Evolutionary conservation across 2,888 invertebrate genomes (phyloP).

Genomic region (Ochropleura plecta): DNA sequence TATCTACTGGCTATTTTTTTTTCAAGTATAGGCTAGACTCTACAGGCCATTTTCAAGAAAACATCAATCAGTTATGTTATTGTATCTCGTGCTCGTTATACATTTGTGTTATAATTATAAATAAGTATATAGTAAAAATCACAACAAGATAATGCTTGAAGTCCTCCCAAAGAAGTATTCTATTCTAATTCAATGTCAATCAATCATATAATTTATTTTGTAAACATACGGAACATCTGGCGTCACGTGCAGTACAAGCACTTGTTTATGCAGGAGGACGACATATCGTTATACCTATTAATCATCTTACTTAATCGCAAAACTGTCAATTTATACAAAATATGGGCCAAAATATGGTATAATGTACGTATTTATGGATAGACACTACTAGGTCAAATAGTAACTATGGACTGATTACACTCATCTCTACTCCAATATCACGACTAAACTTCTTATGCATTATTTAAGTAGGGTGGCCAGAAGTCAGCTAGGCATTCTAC

Average conservation of each 20-base stretch:
- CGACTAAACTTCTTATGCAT: not conserved
- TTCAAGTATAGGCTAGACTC: not conserved
- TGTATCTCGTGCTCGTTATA: not conserved
- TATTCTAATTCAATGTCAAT: constrained; percentile 26
- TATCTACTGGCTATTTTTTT: too few relatives aligned
- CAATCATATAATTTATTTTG: constrained; percentile 32
- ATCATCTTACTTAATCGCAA: constrained; percentile 9
- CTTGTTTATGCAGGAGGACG: constrained; percentile 39
- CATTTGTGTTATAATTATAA: not conserved
- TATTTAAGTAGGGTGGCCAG: not conserved
- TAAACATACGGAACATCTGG: constrained; percentile 32
- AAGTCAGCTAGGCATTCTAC: not conserved
- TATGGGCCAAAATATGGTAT: not conserved
- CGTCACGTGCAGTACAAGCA: constrained; percentile 29
- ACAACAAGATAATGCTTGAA: not conserved
- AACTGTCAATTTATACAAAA: constrained; percentile 7
- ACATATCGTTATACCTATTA: not conserved
- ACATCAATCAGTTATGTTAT: not conserved
- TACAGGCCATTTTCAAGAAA: not conserved
- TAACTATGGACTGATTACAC: constrained; percentile 25
- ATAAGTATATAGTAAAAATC: not conserved
- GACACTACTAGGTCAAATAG: constrained; percentile 10
- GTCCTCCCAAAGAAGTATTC: constrained; percentile 11
- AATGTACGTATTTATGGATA: not conserved
- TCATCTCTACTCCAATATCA: not conserved